These are phyloP conservation scores for Byasa hedistus DNA, from an alignment of 2,888 invertebrate species.

Conservation along the genomic window DNA sequence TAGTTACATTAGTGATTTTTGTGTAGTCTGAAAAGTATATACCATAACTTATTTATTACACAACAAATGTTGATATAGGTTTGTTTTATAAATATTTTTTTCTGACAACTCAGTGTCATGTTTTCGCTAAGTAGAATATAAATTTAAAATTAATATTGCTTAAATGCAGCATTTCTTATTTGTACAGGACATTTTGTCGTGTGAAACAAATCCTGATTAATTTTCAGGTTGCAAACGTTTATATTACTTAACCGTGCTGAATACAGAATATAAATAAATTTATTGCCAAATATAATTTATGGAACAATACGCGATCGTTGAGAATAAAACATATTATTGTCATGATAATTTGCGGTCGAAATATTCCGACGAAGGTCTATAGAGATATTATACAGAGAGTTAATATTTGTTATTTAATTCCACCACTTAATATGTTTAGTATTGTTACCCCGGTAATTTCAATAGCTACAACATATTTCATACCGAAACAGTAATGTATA, in stretches of 20 bases:
- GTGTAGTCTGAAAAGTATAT: background rate
- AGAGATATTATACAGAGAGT: constrained; percentile 31
- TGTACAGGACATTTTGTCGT: background rate
- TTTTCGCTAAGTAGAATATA: background rate
- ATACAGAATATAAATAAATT: constrained; percentile 11
- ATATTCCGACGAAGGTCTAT: constrained; percentile 34
- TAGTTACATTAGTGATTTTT: background rate
- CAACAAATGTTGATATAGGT: background rate
- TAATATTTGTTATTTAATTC: background rate
- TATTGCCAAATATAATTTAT: constrained; percentile 16
- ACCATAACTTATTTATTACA: background rate
- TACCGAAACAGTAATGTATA: too few relatives aligned
- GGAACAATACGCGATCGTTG: constrained; percentile 35
- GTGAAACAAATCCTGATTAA: too few relatives aligned
- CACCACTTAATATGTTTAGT: too few relatives aligned
- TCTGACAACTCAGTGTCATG: background rate
- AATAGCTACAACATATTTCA: too few relatives aligned
- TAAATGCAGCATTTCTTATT: constrained; percentile 13
- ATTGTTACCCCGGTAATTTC: too few relatives aligned
- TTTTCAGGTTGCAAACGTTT: background rate
- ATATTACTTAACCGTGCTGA: constrained; percentile 4
- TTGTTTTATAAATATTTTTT: too few relatives aligned
- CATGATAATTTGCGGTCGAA: constrained; percentile 61
- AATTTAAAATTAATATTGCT: constrained; percentile 7
- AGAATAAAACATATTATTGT: constrained; percentile 75